Evolutionary conservation across 2,797 vertebrate genomes (phyloP).

Genomic region (Rhinatrema bivittatum): DNA sequence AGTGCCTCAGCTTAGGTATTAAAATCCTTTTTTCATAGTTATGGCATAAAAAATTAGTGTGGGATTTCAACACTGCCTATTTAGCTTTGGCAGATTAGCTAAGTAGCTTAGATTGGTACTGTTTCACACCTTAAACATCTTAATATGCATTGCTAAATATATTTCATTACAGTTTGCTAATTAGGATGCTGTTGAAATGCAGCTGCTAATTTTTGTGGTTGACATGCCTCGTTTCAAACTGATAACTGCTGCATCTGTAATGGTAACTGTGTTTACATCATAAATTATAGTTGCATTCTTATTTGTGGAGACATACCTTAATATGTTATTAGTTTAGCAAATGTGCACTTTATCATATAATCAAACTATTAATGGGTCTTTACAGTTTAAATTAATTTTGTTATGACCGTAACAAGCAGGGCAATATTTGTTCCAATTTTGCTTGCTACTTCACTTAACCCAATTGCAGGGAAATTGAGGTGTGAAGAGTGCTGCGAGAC

Average conservation of each 20-base stretch:
- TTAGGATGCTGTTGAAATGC: slow-evolving; percentile 41
- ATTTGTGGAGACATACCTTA: slow-evolving; percentile 15
- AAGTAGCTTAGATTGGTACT: slow-evolving; percentile 40
- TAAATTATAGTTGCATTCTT: slow-evolving; percentile 29
- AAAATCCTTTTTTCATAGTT: slow-evolving; percentile 18
- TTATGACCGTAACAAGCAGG: no score
- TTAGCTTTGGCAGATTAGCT: slow-evolving; percentile 42
- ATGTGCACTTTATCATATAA: no score
- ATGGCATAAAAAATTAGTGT: slow-evolving; percentile 20
- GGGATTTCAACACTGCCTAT: slow-evolving; percentile 22
- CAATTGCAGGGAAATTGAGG: no score
- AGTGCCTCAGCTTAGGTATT: slow-evolving; percentile 18
- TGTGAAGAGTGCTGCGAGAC: no score
- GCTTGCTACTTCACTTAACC: no score
- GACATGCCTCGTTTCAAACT: slow-evolving; percentile 41
- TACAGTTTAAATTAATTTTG: no score
- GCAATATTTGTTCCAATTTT: no score
- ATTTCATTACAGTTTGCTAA: slow-evolving; percentile 47
- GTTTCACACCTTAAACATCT: slow-evolving; percentile 41
- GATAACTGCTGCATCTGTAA: slow-evolving; percentile 36
- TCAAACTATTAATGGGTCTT: no score
- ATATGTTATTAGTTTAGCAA: not conserved
- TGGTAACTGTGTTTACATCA: slow-evolving; percentile 27
- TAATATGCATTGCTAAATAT: slow-evolving; percentile 50
- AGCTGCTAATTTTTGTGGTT: slow-evolving; percentile 44